A percentile compares a stretch with the other conserved stretches of the same genome.
Evolutionary conservation across 2,113 vertebrate species (phyloP).

Genomic region (Poecile atricapillus): DNA sequence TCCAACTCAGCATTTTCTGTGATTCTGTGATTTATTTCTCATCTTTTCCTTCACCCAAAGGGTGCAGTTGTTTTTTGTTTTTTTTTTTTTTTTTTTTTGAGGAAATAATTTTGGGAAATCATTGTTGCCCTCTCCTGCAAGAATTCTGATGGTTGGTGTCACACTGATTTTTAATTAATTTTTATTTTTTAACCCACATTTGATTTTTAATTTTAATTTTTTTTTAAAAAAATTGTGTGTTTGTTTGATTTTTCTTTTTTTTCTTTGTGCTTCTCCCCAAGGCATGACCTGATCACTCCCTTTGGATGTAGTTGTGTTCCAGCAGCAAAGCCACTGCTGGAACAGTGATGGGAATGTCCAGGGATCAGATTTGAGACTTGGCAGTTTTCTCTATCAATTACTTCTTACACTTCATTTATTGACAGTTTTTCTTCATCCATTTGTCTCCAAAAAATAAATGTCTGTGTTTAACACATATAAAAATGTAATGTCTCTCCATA

Average conservation of each 20-base stretch:
- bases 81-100: background rate
- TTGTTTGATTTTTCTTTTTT: background rate
- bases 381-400: background rate
- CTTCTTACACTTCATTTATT: rapidly evolving
- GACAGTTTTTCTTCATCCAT: background rate
- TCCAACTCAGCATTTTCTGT: background rate
- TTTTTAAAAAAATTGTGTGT: too few relatives aligned
- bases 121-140: background rate
- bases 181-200: rapidly evolving
- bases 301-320: background rate
- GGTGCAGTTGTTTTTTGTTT: background rate
- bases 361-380: background rate
- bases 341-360: background rate
- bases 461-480: too few relatives aligned
- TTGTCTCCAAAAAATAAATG: background rate
- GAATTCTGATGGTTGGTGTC: background rate
- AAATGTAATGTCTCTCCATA: background rate
- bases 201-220: background rate
- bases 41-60: background rate
- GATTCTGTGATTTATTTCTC: background rate
- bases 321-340: background rate
- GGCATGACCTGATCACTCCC: background rate
- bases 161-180: background rate
- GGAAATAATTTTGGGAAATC: background rate
- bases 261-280: background rate